Evolutionary conservation across 2,888 invertebrate genomes (phyloP), one percentile per base, ranked within the genome.

Genomic region (Meganola albula): DNA sequence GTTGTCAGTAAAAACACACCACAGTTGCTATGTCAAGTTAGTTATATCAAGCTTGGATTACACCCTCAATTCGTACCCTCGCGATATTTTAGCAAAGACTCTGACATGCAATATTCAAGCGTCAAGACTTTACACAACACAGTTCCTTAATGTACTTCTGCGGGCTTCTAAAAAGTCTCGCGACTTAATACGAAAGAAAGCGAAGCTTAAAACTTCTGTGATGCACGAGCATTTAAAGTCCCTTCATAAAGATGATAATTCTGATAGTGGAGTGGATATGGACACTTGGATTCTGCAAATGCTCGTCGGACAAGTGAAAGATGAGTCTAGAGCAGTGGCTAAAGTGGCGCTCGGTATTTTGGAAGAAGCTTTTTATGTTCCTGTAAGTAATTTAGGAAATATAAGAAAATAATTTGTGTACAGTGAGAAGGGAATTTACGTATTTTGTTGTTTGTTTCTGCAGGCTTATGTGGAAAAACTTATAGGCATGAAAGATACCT

Each of bases 41-140:
- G 94, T 97, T 32, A 91, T 97, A 39, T 96, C 98, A 3, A 94
- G 95, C 46, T 83, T 99, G 53, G 96, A 98, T 77, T 99, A 98
- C 69, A 89, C 91, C 2, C 83, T 90, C 29, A 92, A 93, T 37
- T 92, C 93, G 2, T 89, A 88, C 55, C 90, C 92, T 7, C 88
- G 93, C 13, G 90, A 90, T 51, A 88, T 92, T 40, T 73, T 90
- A 40, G 80, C 80, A 35, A 88, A 85, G 54, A 90, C 91, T 4
- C 67, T 91, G 3, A 87, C 82, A 5, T 89, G 89, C 55, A 78
- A 72, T 31, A 86, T 85, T 31, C 88, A 89, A 70, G 83, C 87
- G 10, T 89, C 89, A 4, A 65, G 85, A 45, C 76, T 97, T 22
- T 99, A 98, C 78, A 92, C 96, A 0, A 97, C 98, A 1, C 95